phyloP scores from a whole-genome alignment of 2,113 vertebrate species.

The Ramphastos sulfuratus region DNA sequence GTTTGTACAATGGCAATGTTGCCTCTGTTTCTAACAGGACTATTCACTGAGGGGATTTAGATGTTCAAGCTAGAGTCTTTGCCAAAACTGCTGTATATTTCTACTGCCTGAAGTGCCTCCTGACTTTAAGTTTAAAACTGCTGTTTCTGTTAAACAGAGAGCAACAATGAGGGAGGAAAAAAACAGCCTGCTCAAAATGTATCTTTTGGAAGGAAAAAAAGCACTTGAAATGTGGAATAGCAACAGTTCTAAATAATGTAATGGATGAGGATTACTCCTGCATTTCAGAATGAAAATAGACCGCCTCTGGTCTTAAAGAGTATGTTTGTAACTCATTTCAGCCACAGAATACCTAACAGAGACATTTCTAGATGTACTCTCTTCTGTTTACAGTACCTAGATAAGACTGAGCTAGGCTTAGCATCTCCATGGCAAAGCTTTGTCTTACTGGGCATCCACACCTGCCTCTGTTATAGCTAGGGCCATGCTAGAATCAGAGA shows the following conservation, averaged over 20 bases:
- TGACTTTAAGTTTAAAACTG: not conserved
- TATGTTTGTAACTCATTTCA: not conserved
- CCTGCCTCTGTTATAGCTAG: not conserved
- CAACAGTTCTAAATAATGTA: not conserved
- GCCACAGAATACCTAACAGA: not conserved
- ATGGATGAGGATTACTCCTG: not conserved
- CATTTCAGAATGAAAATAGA: conserved; percentile 2
- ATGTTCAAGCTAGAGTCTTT: not conserved
- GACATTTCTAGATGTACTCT: not conserved
- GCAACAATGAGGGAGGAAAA: not conserved
- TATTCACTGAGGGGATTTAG: not conserved
- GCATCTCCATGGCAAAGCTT: not conserved
- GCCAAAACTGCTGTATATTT: not conserved
- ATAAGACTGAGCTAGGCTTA: not conserved
- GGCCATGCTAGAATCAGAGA: not conserved
- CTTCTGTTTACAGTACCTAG: not conserved
- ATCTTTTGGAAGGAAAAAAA: not conserved
- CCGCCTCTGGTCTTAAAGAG: not conserved
- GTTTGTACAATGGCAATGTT: not conserved
- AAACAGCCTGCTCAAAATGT: not conserved
- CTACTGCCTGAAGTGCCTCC: conserved; percentile 20
- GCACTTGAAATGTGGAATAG: not conserved
- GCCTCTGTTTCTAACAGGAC: not conserved
- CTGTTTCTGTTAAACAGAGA: not conserved
- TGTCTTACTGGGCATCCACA: not conserved